phyloP scores from a whole-genome alignment of 2,888 invertebrate species.

The Parthenolecanium corni region DNA sequence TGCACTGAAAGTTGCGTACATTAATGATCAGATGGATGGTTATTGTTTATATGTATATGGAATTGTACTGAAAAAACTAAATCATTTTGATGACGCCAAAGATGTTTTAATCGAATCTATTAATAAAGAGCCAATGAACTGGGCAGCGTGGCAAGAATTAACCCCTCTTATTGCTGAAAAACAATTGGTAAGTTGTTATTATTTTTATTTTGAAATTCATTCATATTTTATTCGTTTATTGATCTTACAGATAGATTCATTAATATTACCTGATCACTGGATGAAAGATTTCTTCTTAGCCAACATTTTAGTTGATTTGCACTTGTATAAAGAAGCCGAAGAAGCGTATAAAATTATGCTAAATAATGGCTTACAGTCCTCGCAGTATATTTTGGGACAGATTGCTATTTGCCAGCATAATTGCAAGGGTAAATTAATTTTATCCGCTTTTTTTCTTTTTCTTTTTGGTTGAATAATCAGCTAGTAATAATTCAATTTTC shows the following conservation, averaged over 20 bases:
- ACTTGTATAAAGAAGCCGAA: conserved; percentile 79
- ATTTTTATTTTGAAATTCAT: not conserved
- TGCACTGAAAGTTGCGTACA: conserved; percentile 48
- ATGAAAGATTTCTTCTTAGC: conserved; percentile 86
- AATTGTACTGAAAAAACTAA: conserved; percentile 75
- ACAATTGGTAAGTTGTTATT: conserved; percentile 46
- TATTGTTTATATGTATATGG: conserved; percentile 83
- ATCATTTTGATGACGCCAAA: conserved; percentile 64
- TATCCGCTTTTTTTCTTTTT: conserved; percentile 9
- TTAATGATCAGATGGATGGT: conserved; percentile 61
- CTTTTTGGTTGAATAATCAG: conserved; percentile 5
- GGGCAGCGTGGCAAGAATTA: conserved; percentile 92
- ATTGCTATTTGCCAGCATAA: conserved; percentile 88
- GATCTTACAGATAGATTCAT: conserved; percentile 41
- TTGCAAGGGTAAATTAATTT: conserved; percentile 57
- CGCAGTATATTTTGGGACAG: conserved; percentile 81
- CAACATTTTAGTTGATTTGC: conserved; percentile 78
- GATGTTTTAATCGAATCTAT: conserved; percentile 68
- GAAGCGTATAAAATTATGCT: conserved; percentile 67
- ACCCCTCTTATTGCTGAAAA: conserved; percentile 72
- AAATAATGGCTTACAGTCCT: conserved; percentile 69
- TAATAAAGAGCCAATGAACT: conserved; percentile 67
- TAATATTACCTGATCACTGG: conserved; percentile 69
- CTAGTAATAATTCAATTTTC: not conserved
- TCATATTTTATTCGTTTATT: not conserved